A percentile compares a stretch with the other conserved stretches of the same genome.
These are phyloP conservation scores for Baronia brevicornis DNA, from an alignment of 2,888 invertebrate species.

Conservation along the genomic window DNA sequence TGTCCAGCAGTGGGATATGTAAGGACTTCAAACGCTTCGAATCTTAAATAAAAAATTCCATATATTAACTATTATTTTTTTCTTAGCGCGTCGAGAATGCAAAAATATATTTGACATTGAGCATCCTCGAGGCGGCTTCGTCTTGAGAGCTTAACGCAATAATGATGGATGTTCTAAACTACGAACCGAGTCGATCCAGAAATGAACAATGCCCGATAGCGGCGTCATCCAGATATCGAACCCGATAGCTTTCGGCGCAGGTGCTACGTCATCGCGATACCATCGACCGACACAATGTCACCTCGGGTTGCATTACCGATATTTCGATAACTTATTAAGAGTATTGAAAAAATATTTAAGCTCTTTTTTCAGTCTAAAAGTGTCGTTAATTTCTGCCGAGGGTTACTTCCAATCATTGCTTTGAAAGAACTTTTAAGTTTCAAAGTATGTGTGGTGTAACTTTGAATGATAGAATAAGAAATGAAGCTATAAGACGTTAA, in stretches of 20 bases:
- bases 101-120: slow-evolving; percentile 20
- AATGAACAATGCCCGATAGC: slow-evolving; percentile 35
- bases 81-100: slow-evolving; percentile 13
- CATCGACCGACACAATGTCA: slow-evolving; percentile 35
- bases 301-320: slow-evolving; percentile 37
- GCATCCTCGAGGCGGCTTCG: slow-evolving; percentile 34
- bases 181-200: slow-evolving; percentile 26
- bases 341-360: slow-evolving; percentile 22
- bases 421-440: too few species aligned
- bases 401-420: too few species aligned
- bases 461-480: too few species aligned
- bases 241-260: slow-evolving; percentile 58
- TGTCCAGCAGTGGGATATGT: too few species aligned
- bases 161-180: slow-evolving; percentile 45
- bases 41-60: too few species aligned
- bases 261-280: slow-evolving; percentile 53
- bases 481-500: too few species aligned
- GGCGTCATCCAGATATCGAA: slow-evolving; percentile 34
- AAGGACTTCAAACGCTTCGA: too few species aligned
- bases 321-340: slow-evolving; percentile 27
- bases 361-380: too few species aligned
- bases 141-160: slow-evolving; percentile 47
- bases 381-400: too few species aligned
- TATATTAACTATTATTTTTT: slow-evolving; percentile 9
- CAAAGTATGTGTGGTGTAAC: too few species aligned